Percentiles rank a stretch among this genome's conserved stretches.
These are phyloP conservation scores for Sminthurinus signatus DNA, from an alignment of 1,140 invertebrate species.

Conservation along the genomic window DNA sequence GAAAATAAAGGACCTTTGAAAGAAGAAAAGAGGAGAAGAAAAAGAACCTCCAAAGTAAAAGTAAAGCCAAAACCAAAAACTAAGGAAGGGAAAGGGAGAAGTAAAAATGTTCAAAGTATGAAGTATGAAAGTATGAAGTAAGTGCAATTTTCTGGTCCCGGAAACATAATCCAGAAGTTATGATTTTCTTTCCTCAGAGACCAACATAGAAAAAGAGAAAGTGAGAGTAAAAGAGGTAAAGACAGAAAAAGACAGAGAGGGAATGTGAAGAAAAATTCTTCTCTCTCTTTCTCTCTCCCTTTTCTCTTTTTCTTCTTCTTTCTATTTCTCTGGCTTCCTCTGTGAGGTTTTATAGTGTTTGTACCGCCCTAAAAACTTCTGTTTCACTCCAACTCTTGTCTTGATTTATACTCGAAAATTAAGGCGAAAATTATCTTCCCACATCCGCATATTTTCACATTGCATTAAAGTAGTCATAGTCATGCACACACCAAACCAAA, in stretches of 20 bases:
- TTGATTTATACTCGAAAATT: conserved; percentile 5
- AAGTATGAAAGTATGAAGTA: neutral
- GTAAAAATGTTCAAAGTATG: no score
- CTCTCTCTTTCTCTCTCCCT: neutral
- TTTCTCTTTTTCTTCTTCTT: no score
- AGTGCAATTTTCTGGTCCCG: conserved; percentile 7
- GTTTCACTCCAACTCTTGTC: neutral
- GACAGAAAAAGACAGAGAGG: neutral
- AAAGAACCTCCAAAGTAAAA: no score
- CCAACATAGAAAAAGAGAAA: neutral
- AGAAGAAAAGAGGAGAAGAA: no score
- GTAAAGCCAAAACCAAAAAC: no score
- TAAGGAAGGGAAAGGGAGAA: no score
- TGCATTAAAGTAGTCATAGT: no score
- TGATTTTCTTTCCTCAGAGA: conserved; percentile 17
- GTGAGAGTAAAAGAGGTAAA: neutral
- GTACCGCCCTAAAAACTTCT: no score
- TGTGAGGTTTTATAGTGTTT: no score
- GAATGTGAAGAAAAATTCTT: neutral
- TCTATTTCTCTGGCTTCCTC: no score
- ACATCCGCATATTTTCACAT: conserved; percentile 11
- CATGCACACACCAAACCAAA: no score
- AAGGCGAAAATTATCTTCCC: conserved; percentile 4
- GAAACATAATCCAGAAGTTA: conserved; percentile 34
- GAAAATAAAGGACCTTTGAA: no score